Evolutionary conservation across 2,888 invertebrate genomes (phyloP), one percentile per base, ranked within the genome.

Genomic region (Ornithoptera alexandrae): DNA sequence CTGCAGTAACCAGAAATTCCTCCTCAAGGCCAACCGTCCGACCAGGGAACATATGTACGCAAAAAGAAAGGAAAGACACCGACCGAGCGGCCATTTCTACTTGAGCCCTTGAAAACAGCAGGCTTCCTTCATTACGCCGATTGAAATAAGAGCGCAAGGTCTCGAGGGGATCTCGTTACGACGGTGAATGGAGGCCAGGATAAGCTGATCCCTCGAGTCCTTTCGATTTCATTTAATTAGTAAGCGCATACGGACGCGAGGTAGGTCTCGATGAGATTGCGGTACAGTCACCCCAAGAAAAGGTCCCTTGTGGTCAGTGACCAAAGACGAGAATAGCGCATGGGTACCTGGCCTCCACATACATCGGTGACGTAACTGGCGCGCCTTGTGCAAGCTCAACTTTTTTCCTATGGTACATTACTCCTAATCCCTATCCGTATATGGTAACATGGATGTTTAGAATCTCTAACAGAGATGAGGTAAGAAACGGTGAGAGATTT

Each of bases 271-370:
- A 72, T 73, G 76, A 72, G 77, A 73, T 87, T 88, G 90, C 75
- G 79, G 88, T 86, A 86, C 91, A 91, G 87, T 91, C 90, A 92
- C 90, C 91, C 87, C 89, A 84, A 83, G 88, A 79, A 87, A 88
- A 90, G 90, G 92, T 90, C 86, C 84, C 79, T 81, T 81, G 77
- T 90, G 92, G 91, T 92, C 92, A 90, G 79, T 91, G 92, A 91
- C 92, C 91, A 91, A 84, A 81, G 85, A 83, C 85, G 82, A 88
- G 90, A 90, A 90, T 91, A 90, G 86, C 83, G 81, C 82, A 75
- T 75, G 81, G 81, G 84, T 88, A 86, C 88, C 87, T 89, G 87
- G 82, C 81, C 78, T 74, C 82, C 82, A 81, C 82, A 81, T 80
- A 75, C 79, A 78, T 72, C 67, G 72, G 75, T 89, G 89, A 89